These are phyloP conservation scores for Vannuccia rotundouncinata DNA, from an alignment of 2,888 invertebrate genomes.

Conservation along the genomic window DNA sequence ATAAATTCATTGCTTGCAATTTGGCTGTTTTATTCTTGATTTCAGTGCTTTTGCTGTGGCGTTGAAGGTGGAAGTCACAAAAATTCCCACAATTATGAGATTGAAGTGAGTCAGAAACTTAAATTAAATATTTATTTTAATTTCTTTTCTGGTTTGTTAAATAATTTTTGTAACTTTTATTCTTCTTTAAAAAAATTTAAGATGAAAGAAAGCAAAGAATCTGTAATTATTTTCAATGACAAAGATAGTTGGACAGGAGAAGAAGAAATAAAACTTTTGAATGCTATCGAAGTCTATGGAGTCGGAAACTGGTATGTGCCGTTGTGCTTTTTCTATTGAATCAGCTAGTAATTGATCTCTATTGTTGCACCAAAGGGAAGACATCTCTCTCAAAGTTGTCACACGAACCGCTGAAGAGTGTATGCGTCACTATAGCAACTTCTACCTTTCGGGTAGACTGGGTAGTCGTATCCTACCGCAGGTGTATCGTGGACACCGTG, in stretches of 20 bases:
- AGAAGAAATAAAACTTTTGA: conserved; percentile 34
- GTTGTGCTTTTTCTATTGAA: too few species aligned
- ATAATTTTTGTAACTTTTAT: too few species aligned
- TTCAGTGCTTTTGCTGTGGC: conserved; percentile 59
- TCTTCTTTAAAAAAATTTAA: too few species aligned
- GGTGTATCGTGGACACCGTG: not conserved
- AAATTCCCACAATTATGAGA: conserved; percentile 32
- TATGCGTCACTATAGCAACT: conserved; percentile 31
- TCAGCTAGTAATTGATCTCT: too few species aligned
- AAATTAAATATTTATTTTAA: too few species aligned
- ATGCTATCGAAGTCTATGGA: conserved; percentile 36
- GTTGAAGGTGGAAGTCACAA: conserved; percentile 36
- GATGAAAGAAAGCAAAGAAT: conserved; percentile 6
- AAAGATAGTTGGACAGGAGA: conserved; percentile 26
- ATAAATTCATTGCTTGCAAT: too few species aligned
- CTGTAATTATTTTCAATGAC: not conserved
- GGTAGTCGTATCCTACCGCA: not conserved
- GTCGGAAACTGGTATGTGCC: conserved; percentile 38
- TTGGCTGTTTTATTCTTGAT: not conserved
- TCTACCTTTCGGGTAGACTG: conserved; percentile 25
- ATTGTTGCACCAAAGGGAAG: too few species aligned
- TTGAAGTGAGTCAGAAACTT: conserved; percentile 32
- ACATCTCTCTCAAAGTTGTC: conserved; percentile 32
- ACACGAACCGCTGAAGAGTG: conserved; percentile 34
- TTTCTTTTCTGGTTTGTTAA: too few species aligned